phyloP scores from a whole-genome alignment of 2,797 vertebrate genomes.

The Chrosomus eos region DNA sequence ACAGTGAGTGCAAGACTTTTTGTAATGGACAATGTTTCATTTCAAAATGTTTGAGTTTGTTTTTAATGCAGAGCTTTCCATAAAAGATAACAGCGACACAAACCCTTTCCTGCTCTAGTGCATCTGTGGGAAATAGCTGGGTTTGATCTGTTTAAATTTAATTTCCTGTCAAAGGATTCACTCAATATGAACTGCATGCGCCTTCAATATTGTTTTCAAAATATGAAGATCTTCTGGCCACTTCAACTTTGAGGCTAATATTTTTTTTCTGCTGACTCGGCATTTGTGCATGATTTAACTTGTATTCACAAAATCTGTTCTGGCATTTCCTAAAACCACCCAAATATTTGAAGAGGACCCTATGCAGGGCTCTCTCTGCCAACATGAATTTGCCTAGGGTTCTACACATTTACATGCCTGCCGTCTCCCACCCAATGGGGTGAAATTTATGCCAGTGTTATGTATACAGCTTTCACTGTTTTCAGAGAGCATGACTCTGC shows the following conservation, averaged over 20 bases:
- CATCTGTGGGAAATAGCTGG: constrained; percentile 20
- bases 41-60: not conserved
- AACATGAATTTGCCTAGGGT: not conserved
- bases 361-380: not conserved
- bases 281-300: constrained; percentile 25
- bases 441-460: not conserved
- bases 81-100: constrained; percentile 27
- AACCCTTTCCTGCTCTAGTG: constrained; percentile 11
- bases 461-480: not conserved
- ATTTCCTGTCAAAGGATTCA: constrained; percentile 47
- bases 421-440: not conserved
- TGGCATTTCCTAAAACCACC: constrained; percentile 15
- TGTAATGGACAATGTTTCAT: not conserved
- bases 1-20: not conserved
- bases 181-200: not conserved
- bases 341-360: constrained; percentile 18
- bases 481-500: not conserved
- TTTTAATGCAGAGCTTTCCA: constrained; percentile 23
- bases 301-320: constrained; percentile 33
- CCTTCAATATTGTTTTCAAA: not conserved
- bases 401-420: not conserved
- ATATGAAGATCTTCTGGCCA: not conserved
- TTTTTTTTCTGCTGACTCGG: not conserved
- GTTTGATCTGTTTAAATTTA: constrained; percentile 44
- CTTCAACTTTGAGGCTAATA: not conserved